Percentiles rank a stretch among this genome's conserved stretches.
phyloP scores from a whole-genome alignment of 2,888 invertebrate species.

The Bhutanitis thaidina region DNA sequence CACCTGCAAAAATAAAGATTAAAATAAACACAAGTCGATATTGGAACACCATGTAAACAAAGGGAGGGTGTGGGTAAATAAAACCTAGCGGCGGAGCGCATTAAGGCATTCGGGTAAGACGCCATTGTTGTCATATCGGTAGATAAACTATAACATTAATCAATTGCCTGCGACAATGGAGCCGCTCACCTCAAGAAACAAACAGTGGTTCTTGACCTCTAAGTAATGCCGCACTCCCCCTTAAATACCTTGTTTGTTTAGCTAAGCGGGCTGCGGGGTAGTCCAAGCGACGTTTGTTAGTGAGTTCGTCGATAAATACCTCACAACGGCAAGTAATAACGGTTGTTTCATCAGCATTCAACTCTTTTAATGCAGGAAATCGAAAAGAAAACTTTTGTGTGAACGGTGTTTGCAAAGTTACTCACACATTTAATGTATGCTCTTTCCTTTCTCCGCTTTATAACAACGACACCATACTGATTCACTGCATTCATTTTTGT shows the following conservation, averaged over 20 bases:
- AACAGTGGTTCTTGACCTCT: slow-evolving; percentile 38
- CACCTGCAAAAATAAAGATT: slow-evolving; percentile 41
- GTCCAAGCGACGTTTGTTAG: slow-evolving; percentile 39
- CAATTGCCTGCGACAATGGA: slow-evolving; percentile 68
- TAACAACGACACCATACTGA: too few species aligned
- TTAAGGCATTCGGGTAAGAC: slow-evolving; percentile 69
- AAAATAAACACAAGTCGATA: slow-evolving; percentile 26
- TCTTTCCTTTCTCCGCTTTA: too few species aligned
- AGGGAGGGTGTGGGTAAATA: slow-evolving; percentile 55
- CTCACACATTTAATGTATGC: too few species aligned
- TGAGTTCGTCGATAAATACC: slow-evolving; percentile 57
- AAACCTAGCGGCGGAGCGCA: slow-evolving; percentile 63
- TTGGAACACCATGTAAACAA: slow-evolving; percentile 54
- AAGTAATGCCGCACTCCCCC: slow-evolving; percentile 20
- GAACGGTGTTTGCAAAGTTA: too few species aligned
- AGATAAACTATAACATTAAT: slow-evolving; percentile 76
- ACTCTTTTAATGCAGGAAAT: slow-evolving; percentile 22
- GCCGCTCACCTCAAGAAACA: slow-evolving; percentile 58
- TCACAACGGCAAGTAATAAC: slow-evolving; percentile 48
- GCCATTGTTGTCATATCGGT: slow-evolving; percentile 75
- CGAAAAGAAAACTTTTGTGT: background rate
- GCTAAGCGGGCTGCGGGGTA: slow-evolving; percentile 16
- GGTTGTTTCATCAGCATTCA: slow-evolving; percentile 46
- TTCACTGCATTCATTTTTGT: too few species aligned
- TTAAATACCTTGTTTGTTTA: slow-evolving; percentile 4